Evolutionary conservation across 1,140 invertebrate species (phyloP).

Genomic region (Oncopodura yosiiana): DNA sequence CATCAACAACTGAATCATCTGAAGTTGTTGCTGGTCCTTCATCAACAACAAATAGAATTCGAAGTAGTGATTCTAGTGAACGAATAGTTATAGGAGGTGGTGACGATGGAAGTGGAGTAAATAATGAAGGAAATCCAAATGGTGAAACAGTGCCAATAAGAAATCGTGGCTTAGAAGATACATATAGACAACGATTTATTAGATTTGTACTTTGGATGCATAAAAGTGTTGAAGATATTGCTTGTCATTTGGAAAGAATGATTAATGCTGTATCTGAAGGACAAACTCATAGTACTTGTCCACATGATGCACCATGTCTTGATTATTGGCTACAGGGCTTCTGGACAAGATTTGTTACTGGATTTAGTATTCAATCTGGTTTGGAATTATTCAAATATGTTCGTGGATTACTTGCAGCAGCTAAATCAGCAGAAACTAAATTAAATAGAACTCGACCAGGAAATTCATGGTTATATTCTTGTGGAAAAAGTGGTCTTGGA

Average conservation of each 20-base stretch:
- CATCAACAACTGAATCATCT: too few species aligned
- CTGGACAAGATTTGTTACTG: constrained; percentile 26
- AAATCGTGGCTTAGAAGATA: constrained; percentile 23
- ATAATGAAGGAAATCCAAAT: neutral
- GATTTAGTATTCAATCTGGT: constrained; percentile 30
- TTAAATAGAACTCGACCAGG: neutral
- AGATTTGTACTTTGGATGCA: constrained; percentile 35
- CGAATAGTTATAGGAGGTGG: too few species aligned
- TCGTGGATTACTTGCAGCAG: constrained; percentile 3
- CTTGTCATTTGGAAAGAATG: constrained; percentile 33
- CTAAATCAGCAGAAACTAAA: neutral
- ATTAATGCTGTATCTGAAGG: constrained; percentile 30
- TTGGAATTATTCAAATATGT: constrained; percentile 12
- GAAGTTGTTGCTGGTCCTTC: too few species aligned
- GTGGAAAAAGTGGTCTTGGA: constrained; percentile 27
- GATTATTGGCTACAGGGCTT: constrained; percentile 35
- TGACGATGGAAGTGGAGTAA: constrained; percentile 11
- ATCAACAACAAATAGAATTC: too few species aligned
- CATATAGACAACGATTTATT: constrained; percentile 29
- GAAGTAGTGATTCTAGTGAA: constrained; percentile 5
- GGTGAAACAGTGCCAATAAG: too few species aligned
- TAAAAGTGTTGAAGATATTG: constrained; percentile 32
- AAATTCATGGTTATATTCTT: constrained; percentile 16
- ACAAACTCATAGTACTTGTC: constrained; percentile 30
- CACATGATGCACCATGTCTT: constrained; percentile 31